Evolutionary conservation across 2,888 invertebrate genomes (phyloP).

Genomic region (Hemithea aestivaria): DNA sequence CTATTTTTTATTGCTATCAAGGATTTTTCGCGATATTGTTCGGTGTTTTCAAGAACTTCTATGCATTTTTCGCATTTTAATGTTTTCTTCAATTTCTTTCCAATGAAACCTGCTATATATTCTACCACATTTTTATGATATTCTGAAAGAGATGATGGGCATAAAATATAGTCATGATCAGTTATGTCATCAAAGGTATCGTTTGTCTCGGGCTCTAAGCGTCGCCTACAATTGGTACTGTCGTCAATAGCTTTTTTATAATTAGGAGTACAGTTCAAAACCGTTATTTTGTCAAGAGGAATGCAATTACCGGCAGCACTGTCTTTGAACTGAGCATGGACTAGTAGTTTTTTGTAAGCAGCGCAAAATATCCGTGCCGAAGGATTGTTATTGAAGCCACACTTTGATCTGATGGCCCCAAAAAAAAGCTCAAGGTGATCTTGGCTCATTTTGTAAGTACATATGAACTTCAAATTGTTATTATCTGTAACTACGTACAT

Average conservation of each 20-base stretch:
- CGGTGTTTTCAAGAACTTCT: not conserved
- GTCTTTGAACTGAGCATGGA: slow-evolving; percentile 2
- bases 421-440: too few relatives aligned
- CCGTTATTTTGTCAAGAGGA: not conserved
- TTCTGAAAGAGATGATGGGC: not conserved
- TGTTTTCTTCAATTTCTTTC: not conserved
- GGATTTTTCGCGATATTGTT: not conserved
- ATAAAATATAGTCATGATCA: slow-evolving; percentile 2
- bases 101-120: not conserved
- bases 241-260: not conserved
- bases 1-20: not conserved
- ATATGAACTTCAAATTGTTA: not conserved
- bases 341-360: slow-evolving; percentile 1
- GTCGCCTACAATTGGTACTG: not conserved
- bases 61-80: not conserved
- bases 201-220: not conserved
- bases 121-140: not conserved
- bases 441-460: too few relatives aligned
- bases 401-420: not conserved
- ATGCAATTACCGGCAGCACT: not conserved
- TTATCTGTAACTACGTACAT: not conserved
- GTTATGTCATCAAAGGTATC: not conserved
- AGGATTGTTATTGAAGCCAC: slow-evolving; percentile 2
- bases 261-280: too few relatives aligned
- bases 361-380: not conserved